A percentile compares a stretch with the other conserved stretches of the same genome.
These are phyloP conservation scores for Philhelius pedissequus DNA, from an alignment of 2,888 invertebrate genomes.

Conservation along the genomic window DNA sequence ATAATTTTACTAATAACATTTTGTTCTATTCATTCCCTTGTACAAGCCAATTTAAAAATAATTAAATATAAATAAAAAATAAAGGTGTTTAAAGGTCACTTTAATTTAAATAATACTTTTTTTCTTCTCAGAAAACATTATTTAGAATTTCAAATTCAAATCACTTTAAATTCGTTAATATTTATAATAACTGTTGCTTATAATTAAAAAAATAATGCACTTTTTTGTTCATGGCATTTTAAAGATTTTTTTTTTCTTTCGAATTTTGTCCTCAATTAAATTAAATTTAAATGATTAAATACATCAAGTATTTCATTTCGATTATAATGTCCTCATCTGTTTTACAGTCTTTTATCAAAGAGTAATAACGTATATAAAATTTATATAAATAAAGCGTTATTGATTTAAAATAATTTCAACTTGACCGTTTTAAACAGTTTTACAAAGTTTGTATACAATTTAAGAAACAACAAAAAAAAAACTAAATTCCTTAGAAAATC, in stretches of 20 bases:
- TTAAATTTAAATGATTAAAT: background rate
- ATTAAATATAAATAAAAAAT: background rate
- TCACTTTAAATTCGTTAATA: background rate
- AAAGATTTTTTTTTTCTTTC: background rate
- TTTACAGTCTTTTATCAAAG: background rate
- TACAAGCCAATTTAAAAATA: no score
- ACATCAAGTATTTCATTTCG: background rate
- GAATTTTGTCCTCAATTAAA: background rate
- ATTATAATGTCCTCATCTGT: background rate
- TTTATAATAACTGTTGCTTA: background rate
- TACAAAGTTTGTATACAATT: background rate
- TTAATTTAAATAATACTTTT: background rate
- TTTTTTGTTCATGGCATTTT: background rate
- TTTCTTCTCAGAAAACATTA: background rate
- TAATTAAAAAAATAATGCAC: background rate
- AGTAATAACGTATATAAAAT: background rate
- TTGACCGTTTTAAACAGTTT: background rate
- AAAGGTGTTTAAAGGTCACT: background rate
- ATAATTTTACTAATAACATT: background rate
- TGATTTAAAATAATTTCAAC: background rate
- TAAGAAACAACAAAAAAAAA: background rate
- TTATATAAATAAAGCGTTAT: background rate
- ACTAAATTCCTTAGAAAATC: background rate
- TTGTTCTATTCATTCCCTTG: no score
- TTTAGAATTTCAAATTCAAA: background rate